Percentiles rank a stretch among this genome's conserved stretches.
These are phyloP conservation scores for Spisula subtruncata DNA, from an alignment of 2,888 invertebrate genomes.

Conservation along the genomic window DNA sequence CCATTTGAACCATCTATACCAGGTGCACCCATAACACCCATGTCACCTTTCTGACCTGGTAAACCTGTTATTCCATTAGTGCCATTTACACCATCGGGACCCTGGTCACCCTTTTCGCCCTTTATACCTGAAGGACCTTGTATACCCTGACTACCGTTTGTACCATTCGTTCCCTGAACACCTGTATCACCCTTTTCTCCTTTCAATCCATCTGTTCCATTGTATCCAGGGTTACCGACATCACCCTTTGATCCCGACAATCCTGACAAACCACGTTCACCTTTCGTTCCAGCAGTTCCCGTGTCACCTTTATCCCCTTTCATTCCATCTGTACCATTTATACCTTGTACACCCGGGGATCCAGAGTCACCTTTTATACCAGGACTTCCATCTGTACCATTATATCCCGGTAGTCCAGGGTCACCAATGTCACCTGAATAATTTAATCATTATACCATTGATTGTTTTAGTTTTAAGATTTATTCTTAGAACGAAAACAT, in stretches of 20 bases:
- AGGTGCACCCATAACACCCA: slow-evolving; percentile 3
- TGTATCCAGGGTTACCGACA: slow-evolving; percentile 40
- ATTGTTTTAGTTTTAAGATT: no score
- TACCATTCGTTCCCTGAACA: neutral
- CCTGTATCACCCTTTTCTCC: slow-evolving; percentile 16
- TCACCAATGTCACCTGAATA: slow-evolving; percentile 13
- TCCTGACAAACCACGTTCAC: slow-evolving; percentile 27
- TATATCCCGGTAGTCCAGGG: neutral
- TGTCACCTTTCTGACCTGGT: slow-evolving; percentile 14
- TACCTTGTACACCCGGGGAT: slow-evolving; percentile 31
- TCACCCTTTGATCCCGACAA: slow-evolving; percentile 38
- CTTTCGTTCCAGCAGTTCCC: slow-evolving; percentile 41
- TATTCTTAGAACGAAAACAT: no score
- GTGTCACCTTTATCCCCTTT: slow-evolving; percentile 33
- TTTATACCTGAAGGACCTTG: neutral
- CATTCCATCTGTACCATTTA: slow-evolving; percentile 35
- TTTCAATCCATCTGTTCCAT: slow-evolving; percentile 5
- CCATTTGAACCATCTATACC: slow-evolving; percentile 38
- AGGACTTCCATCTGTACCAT: slow-evolving; percentile 34
- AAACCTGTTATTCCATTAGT: neutral
- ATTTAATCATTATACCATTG: neutral
- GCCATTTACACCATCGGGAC: neutral
- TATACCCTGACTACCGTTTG: neutral
- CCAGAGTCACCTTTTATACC: slow-evolving; percentile 44
- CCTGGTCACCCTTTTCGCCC: neutral